Percentiles rank a stretch among this genome's conserved stretches.
Evolutionary conservation across 2,797 vertebrate species (phyloP).

Genomic region (Lutjanus campechanus): DNA sequence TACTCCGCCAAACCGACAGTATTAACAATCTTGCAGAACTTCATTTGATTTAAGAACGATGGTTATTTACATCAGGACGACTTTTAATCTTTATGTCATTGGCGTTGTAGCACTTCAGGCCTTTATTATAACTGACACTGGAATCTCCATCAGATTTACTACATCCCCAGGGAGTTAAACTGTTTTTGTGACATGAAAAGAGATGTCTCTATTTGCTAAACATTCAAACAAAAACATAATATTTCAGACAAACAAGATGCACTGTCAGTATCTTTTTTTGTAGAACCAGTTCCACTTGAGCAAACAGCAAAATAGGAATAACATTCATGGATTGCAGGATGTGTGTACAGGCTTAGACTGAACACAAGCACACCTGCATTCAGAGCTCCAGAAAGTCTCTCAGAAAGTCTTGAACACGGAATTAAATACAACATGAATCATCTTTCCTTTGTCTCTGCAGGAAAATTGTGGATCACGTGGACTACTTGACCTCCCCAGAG

Average conservation of each 20-base stretch:
- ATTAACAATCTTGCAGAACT: neutral
- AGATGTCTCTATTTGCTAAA: neutral
- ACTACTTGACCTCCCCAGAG: constrained; percentile 97
- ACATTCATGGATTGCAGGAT: neutral
- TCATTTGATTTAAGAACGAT: neutral
- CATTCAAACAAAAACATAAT: neutral
- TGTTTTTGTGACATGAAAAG: neutral
- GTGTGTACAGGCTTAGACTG: neutral
- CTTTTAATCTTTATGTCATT: neutral
- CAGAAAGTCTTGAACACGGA: neutral
- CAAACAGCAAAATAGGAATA: neutral
- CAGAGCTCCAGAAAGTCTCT: neutral
- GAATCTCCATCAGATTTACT: neutral
- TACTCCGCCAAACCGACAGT: neutral
- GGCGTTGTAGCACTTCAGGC: neutral
- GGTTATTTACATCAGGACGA: neutral
- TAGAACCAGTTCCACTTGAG: neutral
- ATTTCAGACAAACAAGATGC: neutral
- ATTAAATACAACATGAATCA: constrained; percentile 3
- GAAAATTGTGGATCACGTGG: constrained; percentile 99
- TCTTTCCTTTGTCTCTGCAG: constrained; percentile 81
- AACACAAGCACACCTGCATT: neutral
- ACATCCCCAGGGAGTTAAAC: neutral
- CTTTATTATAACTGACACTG: neutral
- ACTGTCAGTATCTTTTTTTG: neutral